Conservation (phyloP, 2,888 invertebrate genomes). For the Caenorhabditis sp. region DNA sequence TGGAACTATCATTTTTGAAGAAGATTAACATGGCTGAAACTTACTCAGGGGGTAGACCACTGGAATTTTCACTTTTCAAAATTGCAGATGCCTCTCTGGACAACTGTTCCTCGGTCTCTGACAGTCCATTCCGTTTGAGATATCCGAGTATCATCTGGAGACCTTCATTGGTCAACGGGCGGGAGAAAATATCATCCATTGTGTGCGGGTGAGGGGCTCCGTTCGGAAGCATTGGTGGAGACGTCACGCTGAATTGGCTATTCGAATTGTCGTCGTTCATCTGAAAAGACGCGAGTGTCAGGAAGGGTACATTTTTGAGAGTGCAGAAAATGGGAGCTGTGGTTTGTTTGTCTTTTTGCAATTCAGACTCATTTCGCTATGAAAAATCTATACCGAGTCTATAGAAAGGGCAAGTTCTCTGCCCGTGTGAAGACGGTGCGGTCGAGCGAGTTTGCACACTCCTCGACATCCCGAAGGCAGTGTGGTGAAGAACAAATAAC, state of each 20-base stretch:
- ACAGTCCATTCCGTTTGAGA: slow-evolving; percentile 61
- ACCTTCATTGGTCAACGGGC: slow-evolving; percentile 46
- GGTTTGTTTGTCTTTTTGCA: too few relatives aligned
- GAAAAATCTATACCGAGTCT: too few relatives aligned
- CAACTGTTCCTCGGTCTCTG: slow-evolving; percentile 62
- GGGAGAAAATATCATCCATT: slow-evolving; percentile 11
- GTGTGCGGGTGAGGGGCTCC: background rate
- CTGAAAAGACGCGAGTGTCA: background rate
- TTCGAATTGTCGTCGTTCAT: slow-evolving; percentile 40
- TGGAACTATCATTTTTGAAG: slow-evolving; percentile 15
- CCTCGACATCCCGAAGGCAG: too few relatives aligned
- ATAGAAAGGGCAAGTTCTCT: too few relatives aligned
- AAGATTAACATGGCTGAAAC: too few relatives aligned
- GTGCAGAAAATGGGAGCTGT: too few relatives aligned
- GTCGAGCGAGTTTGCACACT: slow-evolving; percentile 14
- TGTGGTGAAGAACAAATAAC: too few relatives aligned
- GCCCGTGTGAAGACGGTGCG: too few relatives aligned
- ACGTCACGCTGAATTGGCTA: slow-evolving; percentile 7
- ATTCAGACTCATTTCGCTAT: too few relatives aligned
- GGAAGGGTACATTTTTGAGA: background rate
- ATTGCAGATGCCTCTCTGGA: slow-evolving; percentile 50
- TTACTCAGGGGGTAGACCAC: slow-evolving; percentile 42
- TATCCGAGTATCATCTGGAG: slow-evolving; percentile 59
- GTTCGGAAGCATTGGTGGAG: slow-evolving; percentile 29
- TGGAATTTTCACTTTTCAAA: slow-evolving; percentile 42